phyloP scores from a whole-genome alignment of 2,888 invertebrate genomes.

The Parnassius orleans region DNA sequence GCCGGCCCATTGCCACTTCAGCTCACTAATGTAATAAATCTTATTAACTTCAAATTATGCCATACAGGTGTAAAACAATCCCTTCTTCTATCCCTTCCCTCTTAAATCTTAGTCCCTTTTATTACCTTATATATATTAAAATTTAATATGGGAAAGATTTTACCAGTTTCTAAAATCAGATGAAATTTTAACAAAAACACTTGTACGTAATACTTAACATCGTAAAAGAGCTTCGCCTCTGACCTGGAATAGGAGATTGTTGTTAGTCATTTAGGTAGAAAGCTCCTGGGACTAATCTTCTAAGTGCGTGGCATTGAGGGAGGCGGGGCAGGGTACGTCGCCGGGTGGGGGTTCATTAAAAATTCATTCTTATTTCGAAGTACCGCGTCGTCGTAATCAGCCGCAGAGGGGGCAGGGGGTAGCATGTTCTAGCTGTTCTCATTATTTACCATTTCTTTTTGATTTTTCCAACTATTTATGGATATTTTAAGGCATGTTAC shows the following conservation, averaged over 20 bases:
- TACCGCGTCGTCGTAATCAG: slow-evolving; percentile 64
- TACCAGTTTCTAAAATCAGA: too few relatives aligned
- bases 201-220: slow-evolving; percentile 24
- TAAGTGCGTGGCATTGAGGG: slow-evolving; percentile 72
- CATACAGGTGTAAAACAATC: too few relatives aligned
- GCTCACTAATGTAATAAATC: too few relatives aligned
- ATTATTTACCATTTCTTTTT: slow-evolving; percentile 51
- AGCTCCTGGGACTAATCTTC: slow-evolving; percentile 77
- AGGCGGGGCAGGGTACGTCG: slow-evolving; percentile 39
- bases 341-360: slow-evolving; percentile 66
- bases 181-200: background rate
- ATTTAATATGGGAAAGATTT: too few relatives aligned
- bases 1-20: too few relatives aligned
- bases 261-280: slow-evolving; percentile 59
- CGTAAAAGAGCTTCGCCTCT: slow-evolving; percentile 33
- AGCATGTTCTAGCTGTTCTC: slow-evolving; percentile 54
- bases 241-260: slow-evolving; percentile 43
- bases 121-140: too few relatives aligned
- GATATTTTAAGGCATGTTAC: too few relatives aligned
- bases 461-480: background rate
- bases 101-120: too few relatives aligned
- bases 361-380: slow-evolving; percentile 79
- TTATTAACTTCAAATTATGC: too few relatives aligned
- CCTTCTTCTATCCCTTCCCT: too few relatives aligned
- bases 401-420: slow-evolving; percentile 53